Base-by-base conservation (phyloP, 2,888 invertebrate genomes). In the Sinhomidia bicolor region DNA sequence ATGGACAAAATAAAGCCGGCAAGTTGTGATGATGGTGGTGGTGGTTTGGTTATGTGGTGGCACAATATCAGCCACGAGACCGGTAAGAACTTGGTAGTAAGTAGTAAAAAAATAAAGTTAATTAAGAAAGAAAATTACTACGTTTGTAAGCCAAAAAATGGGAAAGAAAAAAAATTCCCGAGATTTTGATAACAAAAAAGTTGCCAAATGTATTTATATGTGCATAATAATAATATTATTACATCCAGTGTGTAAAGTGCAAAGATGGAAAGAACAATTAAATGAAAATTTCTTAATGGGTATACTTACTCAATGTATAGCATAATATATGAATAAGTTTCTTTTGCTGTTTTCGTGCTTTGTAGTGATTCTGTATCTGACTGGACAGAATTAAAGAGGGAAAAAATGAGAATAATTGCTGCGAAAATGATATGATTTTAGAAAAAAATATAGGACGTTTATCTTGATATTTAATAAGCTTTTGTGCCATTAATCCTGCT, bases 111-210 rank as follows among this genome's bases (percentile, higher is more conserved):
- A 71, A 71, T 71, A 71, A 54, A 51, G 36, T 71, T 83, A 83
- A 82, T 82, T 82, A 71, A 44, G 36, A 54, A 32, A 47, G 65
- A 82, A 82, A 82, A 82, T 82, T 82, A 68, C 82, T 54, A 54
- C 17, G 47, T 65, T 68, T 60, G 60, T 12, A 82, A 82, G 68
- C 68, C 82, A 82, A 82, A 71, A 80, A 80, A 62, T 1, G 41
- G 80, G 32, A 54, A 65, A 80, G 29, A 20, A 26, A 76, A 76
- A 76, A 76, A 76, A 32, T 80, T 14, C n/a, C 14, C 10, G 12
- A 62, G 29, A 14, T 62, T 26, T 32, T 62, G 62, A 62, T 62
- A 62, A 62, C 12, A n/a, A n/a, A 62, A 62, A 62, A 62, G 62
- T 62, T 62, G 62, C 62, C 12, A 62, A 29, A 26, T 4, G 14